These are phyloP conservation scores for Toxostoma redivivum DNA, from an alignment of 2,113 vertebrate genomes.

Conservation along the genomic window DNA sequence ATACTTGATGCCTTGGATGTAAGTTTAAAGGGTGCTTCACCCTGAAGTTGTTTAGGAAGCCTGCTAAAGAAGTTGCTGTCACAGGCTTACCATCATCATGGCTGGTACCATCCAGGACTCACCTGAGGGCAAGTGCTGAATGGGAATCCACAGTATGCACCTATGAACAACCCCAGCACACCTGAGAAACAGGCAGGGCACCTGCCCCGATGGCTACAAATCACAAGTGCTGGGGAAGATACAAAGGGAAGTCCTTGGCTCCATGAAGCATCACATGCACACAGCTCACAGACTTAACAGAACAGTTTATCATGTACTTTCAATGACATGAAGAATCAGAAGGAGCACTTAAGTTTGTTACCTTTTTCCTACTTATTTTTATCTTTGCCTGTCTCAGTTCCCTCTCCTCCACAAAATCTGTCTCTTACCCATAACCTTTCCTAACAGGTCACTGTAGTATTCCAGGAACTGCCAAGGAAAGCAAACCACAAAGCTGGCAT, in stretches of 20 bases:
- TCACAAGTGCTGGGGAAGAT: not conserved
- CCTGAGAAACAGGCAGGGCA: not conserved
- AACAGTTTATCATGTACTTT: not conserved
- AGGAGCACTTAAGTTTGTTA: not conserved
- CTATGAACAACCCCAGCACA: not conserved
- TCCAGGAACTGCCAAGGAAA: conserved; percentile 1
- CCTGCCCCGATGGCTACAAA: not conserved
- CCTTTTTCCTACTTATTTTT: not conserved
- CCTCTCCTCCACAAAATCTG: not conserved
- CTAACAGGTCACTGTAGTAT: not conserved
- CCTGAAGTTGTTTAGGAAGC: not conserved
- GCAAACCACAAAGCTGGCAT: not conserved
- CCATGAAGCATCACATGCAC: not conserved
- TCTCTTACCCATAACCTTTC: not conserved
- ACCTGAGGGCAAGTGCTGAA: not conserved
- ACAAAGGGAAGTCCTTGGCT: not conserved
- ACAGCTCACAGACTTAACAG: not conserved
- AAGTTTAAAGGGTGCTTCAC: not conserved
- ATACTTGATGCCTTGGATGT: not conserved
- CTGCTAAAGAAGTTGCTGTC: not conserved
- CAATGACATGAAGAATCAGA: not conserved
- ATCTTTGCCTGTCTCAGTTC: not conserved
- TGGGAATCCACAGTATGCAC: not conserved
- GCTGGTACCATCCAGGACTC: not conserved
- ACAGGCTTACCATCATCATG: not conserved